These are phyloP conservation scores for Pyrocephalus nanus DNA, from an alignment of 2,797 vertebrate species.

Conservation along the genomic window DNA sequence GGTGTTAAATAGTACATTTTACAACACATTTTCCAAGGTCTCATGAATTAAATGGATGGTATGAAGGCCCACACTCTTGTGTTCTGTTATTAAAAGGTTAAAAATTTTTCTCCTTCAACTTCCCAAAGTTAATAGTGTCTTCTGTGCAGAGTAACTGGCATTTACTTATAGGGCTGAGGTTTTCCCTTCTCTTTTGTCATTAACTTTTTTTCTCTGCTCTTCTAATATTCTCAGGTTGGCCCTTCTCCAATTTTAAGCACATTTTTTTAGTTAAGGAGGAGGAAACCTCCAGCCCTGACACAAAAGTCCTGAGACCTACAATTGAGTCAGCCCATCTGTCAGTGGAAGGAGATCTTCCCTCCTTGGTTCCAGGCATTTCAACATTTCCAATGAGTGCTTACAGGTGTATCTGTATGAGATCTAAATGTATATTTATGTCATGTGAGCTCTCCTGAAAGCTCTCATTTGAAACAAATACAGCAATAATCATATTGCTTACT, in stretches of 20 bases:
- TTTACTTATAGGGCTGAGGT: not conserved
- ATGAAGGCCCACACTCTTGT: not conserved
- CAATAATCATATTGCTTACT: not conserved
- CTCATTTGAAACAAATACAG: not conserved
- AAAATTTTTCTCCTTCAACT: not conserved
- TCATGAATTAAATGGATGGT: not conserved
- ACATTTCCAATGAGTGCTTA: not conserved
- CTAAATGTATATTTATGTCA: not conserved
- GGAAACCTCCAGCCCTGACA: not conserved
- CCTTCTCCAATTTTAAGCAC: not conserved
- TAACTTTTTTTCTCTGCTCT: not conserved
- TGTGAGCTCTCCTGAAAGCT: not conserved
- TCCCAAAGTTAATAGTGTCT: not conserved
- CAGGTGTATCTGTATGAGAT: accelerated
- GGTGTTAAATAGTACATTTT: not conserved
- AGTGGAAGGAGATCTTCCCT: not conserved
- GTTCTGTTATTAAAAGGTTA: slow-evolving; percentile 21
- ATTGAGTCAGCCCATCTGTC: slow-evolving; percentile 21
- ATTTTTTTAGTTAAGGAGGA: not conserved
- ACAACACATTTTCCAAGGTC: not conserved
- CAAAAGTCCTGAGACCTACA: not conserved
- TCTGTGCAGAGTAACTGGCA: not conserved
- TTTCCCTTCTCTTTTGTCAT: not conserved
- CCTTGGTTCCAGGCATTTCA: not conserved
- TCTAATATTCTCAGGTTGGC: not conserved